A percentile compares a stretch with the other conserved stretches of the same genome.
phyloP scores from a whole-genome alignment of 2,113 vertebrate genomes.

The Crocuta crocuta region DNA sequence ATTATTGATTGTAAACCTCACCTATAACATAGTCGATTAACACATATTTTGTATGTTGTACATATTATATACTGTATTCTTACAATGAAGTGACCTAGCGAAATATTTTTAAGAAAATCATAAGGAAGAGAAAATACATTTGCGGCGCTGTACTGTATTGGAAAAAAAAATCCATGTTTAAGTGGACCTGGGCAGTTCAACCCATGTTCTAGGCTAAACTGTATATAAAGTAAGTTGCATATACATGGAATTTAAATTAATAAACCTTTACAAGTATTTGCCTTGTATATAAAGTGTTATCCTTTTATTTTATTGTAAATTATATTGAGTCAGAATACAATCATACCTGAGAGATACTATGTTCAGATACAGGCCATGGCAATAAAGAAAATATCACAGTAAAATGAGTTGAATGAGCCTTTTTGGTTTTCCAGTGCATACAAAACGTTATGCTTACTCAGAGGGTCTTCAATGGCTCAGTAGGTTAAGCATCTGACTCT shows the following conservation, averaged over 20 bases:
- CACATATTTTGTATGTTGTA: not conserved
- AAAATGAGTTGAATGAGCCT: not conserved
- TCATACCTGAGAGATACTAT: not conserved
- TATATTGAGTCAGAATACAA: not conserved
- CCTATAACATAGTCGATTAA: not conserved
- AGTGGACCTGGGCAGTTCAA: not conserved
- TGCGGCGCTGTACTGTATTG: not conserved
- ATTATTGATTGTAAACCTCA: not conserved
- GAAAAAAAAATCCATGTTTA: not conserved
- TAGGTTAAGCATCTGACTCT: too few relatives aligned
- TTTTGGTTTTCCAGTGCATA: not conserved
- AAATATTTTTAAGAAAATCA: not conserved
- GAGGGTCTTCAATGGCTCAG: too few relatives aligned
- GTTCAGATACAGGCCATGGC: not conserved
- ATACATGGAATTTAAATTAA: not conserved
- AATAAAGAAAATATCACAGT: not conserved
- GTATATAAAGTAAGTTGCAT: not conserved
- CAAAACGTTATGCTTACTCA: not conserved
- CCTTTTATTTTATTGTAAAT: not conserved
- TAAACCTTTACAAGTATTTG: not conserved
- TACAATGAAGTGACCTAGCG: not conserved
- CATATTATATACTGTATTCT: not conserved
- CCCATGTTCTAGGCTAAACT: not conserved
- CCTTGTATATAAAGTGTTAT: not conserved
- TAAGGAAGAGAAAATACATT: not conserved